Evolutionary conservation across 2,797 vertebrate genomes (phyloP).

Genomic region (Lacerta agilis): DNA sequence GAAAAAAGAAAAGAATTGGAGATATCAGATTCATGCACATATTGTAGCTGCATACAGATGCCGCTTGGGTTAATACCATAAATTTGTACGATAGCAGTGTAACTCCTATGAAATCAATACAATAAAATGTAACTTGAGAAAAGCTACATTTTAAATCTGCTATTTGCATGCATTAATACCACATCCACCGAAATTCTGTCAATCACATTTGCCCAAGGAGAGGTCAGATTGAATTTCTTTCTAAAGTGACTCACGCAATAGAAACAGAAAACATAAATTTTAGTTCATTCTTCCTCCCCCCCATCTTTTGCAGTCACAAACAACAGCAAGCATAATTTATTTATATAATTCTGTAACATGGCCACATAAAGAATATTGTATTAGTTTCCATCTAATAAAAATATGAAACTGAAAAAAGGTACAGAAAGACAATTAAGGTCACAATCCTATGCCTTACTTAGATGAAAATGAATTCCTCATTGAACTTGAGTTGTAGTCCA

Average conservation of each 20-base stretch:
- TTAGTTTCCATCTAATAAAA: not conserved
- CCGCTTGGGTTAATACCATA: not conserved
- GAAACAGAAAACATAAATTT: conserved; percentile 2
- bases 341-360: not conserved
- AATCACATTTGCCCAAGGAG: conserved; percentile 9
- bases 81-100: not conserved
- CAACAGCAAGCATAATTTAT: not conserved
- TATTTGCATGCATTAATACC: not conserved
- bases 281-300: not conserved
- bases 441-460: not conserved
- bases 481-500: not conserved
- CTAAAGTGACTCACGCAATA: not conserved
- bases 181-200: not conserved
- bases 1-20: not conserved
- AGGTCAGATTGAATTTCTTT: conserved; percentile 7
- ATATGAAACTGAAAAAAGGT: not conserved
- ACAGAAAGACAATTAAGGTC: not conserved
- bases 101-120: not conserved
- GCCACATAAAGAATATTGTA: not conserved
- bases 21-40: not conserved
- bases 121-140: not conserved
- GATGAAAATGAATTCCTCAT: not conserved
- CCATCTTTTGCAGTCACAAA: not conserved
- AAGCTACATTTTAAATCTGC: not conserved
- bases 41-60: not conserved